Base-by-base conservation (phyloP, 2,888 invertebrate genomes). In the Meiosimyza platycephala region DNA sequence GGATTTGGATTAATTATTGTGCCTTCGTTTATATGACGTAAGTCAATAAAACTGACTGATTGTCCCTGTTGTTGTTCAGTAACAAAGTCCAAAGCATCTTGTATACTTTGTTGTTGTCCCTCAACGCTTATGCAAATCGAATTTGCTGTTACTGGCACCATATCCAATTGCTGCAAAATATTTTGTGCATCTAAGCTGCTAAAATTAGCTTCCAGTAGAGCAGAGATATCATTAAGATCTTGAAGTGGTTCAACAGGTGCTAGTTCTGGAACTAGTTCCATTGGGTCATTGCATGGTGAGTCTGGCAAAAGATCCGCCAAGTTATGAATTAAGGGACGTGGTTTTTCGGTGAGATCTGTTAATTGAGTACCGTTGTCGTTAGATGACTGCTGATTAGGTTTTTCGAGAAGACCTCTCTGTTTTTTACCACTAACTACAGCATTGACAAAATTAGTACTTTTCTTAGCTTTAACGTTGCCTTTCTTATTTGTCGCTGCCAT, bases 81-180 rank as follows among this genome's bases (percentile, higher is more conserved):
- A 28, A 79, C 78, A 75, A 81, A 76, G 12, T 78, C 78, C 18
- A 81, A 76, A 13, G 80, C 81, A 60, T 81, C 81, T 71, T 81
- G 80, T 28, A 81, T 78, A 62, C 79, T 79, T n/a, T 78, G 74
- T 47, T 80, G 80, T 28, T 81, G 76, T 48, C 76, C 74, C n/a
- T 74, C 78, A 16, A 76, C 78, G 16, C 76, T 73, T 62, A 77
- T 75, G 22, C 75, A 72, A 13, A 75, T 54, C 6, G 67, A 60
- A 67, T 73, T 54, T 1, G 72, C 18, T 16, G 71, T n/a, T 3
- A 70, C 47, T 15, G 33, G 54, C 40, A 28, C 28, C 15, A 69
- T 59, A 54, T 70, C 70, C 63, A 72, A 68, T 62, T 67, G 71
- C 22, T 59, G 69, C 16, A 71, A 22, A n/a, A 65, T 54, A 48